Evolutionary conservation across 2,888 invertebrate species (phyloP).

Genomic region (Ophion obscuratus): DNA sequence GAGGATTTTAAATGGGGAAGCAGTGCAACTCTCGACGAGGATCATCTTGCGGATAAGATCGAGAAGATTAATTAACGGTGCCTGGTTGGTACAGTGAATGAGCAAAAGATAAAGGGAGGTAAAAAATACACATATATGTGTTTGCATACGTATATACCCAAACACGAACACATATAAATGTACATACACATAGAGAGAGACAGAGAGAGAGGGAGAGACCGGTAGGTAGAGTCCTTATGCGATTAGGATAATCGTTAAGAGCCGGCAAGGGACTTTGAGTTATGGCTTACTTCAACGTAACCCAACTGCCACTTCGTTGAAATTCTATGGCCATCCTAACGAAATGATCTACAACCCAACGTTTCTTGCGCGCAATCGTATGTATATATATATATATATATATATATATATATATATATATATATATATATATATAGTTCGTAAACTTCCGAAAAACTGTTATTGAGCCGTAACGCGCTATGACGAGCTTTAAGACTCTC

Average conservation of each 20-base stretch:
- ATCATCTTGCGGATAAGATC: slow-evolving; percentile 69
- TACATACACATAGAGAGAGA: background rate
- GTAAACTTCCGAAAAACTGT: background rate
- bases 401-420: no score
- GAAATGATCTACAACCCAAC: slow-evolving; percentile 31
- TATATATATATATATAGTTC: background rate
- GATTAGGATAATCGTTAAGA: slow-evolving; percentile 61
- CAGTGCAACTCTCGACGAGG: slow-evolving; percentile 60
- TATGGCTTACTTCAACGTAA: slow-evolving; percentile 62
- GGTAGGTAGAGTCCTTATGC: slow-evolving; percentile 36
- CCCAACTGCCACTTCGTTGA: slow-evolving; percentile 54
- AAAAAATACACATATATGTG: background rate
- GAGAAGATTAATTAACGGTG: slow-evolving; percentile 65
- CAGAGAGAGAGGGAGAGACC: background rate
- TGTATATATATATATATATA: background rate
- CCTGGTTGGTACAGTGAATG: slow-evolving; percentile 29
- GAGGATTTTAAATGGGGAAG: slow-evolving; percentile 52
- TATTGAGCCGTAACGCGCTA: background rate
- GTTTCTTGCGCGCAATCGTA: slow-evolving; percentile 1
- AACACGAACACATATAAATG: background rate
- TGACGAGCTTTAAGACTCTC: background rate
- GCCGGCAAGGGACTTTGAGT: slow-evolving; percentile 46
- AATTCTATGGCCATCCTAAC: slow-evolving; percentile 41
- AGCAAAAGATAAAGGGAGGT: slow-evolving; percentile 22
- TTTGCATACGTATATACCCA: background rate